Evolutionary conservation across 2,797 vertebrate species (phyloP).

Genomic region (Sciurus vulgaris): DNA sequence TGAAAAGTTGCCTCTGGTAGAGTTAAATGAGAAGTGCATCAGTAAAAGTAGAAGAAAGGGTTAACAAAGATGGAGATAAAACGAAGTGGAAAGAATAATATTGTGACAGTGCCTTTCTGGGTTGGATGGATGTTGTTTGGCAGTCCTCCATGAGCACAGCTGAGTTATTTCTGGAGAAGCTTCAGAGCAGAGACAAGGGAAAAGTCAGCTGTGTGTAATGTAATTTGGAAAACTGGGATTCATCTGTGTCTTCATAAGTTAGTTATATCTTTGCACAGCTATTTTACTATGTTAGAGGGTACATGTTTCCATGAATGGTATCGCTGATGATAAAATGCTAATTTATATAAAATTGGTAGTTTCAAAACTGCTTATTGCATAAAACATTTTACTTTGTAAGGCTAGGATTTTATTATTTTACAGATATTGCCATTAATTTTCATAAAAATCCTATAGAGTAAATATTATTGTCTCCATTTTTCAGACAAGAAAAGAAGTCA

Average conservation of each 20-base stretch:
- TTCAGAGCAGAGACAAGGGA: neutral
- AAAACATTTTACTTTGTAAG: neutral
- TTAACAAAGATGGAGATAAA: neutral
- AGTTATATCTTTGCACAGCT: neutral
- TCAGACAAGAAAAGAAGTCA: neutral
- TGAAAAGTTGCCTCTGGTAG: neutral
- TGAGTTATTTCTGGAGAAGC: neutral
- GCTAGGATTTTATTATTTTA: neutral
- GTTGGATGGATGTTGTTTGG: neutral
- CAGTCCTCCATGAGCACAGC: neutral
- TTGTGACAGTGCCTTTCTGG: neutral
- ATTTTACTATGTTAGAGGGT: neutral
- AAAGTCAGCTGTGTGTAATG: neutral
- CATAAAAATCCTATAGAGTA: neutral
- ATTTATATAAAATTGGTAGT: neutral
- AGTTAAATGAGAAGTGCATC: neutral
- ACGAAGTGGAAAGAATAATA: neutral
- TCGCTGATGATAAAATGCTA: slow-evolving; percentile 19
- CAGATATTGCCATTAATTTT: neutral
- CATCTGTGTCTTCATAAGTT: neutral
- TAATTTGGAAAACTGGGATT: neutral
- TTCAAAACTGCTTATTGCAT: neutral
- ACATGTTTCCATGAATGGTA: neutral
- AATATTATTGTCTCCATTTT: neutral
- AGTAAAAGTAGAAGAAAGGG: slow-evolving; percentile 7